These are phyloP conservation scores for Pseudobourletiella spinata DNA, from an alignment of 1,140 invertebrate genomes.

Conservation along the genomic window DNA sequence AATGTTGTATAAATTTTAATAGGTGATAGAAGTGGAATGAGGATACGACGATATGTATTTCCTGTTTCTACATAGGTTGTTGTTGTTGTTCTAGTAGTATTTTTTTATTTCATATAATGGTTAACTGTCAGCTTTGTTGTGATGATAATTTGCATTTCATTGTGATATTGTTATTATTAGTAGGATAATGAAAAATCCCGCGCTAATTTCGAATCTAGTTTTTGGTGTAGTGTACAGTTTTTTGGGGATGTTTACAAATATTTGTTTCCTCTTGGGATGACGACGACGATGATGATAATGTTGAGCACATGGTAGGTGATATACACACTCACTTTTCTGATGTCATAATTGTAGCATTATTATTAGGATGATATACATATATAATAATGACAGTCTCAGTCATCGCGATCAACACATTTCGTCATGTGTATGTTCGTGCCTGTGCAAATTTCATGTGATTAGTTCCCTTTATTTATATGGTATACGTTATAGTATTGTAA, in stretches of 20 bases:
- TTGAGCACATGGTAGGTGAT: no score
- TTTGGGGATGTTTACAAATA: no score
- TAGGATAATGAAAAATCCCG: no score
- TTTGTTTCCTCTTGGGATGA: no score
- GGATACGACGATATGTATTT: neutral
- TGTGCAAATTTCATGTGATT: conserved; percentile 5
- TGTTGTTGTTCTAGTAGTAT: neutral
- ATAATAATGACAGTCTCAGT: neutral
- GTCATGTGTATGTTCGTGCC: neutral
- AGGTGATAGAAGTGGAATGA: neutral
- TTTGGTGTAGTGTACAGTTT: no score
- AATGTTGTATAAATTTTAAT: neutral
- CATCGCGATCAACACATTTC: conserved; percentile 10
- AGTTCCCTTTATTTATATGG: conserved; percentile 2
- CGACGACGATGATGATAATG: no score
- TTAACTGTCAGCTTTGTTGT: conserved; percentile 17
- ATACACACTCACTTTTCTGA: no score
- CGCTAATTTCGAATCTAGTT: no score
- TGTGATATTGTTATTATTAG: conserved; percentile 3
- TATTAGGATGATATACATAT: no score
- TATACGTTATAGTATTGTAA: neutral
- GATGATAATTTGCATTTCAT: conserved; percentile 24
- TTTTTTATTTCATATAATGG: conserved; percentile 3
- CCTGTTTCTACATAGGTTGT: no score
- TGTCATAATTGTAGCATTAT: neutral